Percentiles rank a stretch among this genome's conserved stretches.
Conservation (phyloP, 2,888 invertebrate genomes). For the Drosophila meridionalis region DNA sequence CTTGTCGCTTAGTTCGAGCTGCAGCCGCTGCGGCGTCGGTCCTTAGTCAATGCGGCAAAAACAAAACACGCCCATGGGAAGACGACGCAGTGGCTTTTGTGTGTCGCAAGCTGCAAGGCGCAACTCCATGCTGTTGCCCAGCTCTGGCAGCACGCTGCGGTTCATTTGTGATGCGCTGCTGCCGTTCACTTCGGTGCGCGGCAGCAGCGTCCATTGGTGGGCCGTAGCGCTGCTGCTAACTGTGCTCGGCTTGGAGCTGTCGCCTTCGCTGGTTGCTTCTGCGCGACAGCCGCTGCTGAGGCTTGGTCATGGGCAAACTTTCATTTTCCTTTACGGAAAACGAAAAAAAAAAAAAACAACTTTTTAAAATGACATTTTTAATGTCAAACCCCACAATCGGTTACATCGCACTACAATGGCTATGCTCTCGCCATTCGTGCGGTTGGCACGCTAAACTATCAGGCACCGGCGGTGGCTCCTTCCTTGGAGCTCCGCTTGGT, state of each 20-base stretch:
- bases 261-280: conserved; percentile 23
- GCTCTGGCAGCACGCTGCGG: conserved; percentile 16
- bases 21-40: conserved; percentile 31
- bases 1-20: conserved; percentile 27
- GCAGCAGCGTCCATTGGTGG: conserved; percentile 16
- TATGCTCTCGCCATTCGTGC: conserved; percentile 80
- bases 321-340: conserved; percentile 25
- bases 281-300: conserved; percentile 43
- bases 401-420: conserved; percentile 78
- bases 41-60: conserved; percentile 68
- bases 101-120: conserved; percentile 16
- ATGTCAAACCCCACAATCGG: rapidly evolving
- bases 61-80: conserved; percentile 41
- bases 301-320: conserved; percentile 42
- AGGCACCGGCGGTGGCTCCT: conserved; percentile 4
- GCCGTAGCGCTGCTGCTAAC: conserved; percentile 11
- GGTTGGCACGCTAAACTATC: conserved; percentile 74
- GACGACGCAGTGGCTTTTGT: conserved; percentile 49
- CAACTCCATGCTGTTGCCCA: conserved; percentile 14
- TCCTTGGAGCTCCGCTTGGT: conserved; percentile 2
- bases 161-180: conserved; percentile 26
- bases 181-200: conserved; percentile 27
- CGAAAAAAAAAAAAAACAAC: conserved; percentile 22
- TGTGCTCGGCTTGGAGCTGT: conserved; percentile 14
- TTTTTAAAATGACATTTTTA: conserved; percentile 25